These are phyloP conservation scores for Amphiduros pacificus DNA, from an alignment of 2,888 invertebrate genomes.

Conservation along the genomic window DNA sequence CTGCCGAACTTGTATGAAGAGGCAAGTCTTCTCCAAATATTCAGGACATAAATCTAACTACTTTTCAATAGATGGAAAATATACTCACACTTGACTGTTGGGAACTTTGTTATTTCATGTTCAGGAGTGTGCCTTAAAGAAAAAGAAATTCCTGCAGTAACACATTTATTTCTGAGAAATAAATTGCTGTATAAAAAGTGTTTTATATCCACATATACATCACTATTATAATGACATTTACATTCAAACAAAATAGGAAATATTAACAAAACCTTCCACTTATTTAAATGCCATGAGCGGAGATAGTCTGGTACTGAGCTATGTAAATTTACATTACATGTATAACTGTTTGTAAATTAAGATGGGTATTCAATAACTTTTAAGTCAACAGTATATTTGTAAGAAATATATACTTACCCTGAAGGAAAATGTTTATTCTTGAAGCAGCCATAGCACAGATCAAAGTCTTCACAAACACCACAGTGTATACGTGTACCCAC, in stretches of 20 bases:
- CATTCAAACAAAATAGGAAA: no score
- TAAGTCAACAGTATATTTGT: no score
- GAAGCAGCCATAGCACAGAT: constrained; percentile 56
- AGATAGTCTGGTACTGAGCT: no score
- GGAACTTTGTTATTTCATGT: constrained; percentile 48
- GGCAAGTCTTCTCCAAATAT: no score
- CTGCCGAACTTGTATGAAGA: no score
- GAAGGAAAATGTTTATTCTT: constrained; percentile 42
- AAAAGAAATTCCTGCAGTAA: background rate
- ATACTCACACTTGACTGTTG: constrained; percentile 52
- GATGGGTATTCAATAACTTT: background rate
- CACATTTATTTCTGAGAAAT: background rate
- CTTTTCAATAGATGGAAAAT: background rate
- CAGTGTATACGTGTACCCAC: constrained; percentile 57
- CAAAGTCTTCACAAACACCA: constrained; percentile 56
- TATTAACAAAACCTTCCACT: no score
- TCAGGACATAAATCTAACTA: no score
- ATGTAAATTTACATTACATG: background rate
- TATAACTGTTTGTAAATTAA: background rate
- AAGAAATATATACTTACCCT: constrained; percentile 40
- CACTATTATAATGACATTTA: no score
- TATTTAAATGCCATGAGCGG: no score
- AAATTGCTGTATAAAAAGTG: no score
- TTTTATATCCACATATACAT: no score
- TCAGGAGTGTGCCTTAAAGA: constrained; percentile 41